Percentiles rank a stretch among this genome's conserved stretches.
phyloP scores from a whole-genome alignment of 1,140 invertebrate genomes.

The Drosophila varians region DNA sequence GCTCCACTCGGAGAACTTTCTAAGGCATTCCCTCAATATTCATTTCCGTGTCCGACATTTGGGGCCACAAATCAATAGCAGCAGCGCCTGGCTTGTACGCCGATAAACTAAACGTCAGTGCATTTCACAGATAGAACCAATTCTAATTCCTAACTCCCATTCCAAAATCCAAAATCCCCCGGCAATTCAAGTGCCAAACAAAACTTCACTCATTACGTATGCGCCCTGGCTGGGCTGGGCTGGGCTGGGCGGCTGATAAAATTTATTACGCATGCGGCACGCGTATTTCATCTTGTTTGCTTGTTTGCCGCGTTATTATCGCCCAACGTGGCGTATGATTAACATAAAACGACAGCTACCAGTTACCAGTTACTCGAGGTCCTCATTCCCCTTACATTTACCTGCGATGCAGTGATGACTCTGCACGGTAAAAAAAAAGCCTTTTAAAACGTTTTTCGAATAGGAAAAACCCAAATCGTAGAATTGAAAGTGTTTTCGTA shows the following conservation, averaged over 20 bases:
- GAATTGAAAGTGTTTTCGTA: too few species aligned
- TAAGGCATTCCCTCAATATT: slow-evolving; percentile 6
- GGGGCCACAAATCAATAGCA: slow-evolving; percentile 14
- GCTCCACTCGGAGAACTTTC: neutral
- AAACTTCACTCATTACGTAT: slow-evolving; percentile 37
- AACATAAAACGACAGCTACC: slow-evolving; percentile 71
- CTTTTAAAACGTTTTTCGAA: neutral
- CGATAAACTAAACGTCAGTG: slow-evolving; percentile 37
- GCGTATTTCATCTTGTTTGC: slow-evolving; percentile 81
- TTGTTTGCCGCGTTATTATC: slow-evolving; percentile 80
- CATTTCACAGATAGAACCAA: slow-evolving; percentile 38
- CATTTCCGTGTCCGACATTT: slow-evolving; percentile 8
- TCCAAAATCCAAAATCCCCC: slow-evolving; percentile 26
- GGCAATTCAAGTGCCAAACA: slow-evolving; percentile 47
- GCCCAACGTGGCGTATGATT: slow-evolving; percentile 80
- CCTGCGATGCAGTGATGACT: neutral
- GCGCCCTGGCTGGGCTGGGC: slow-evolving; percentile 16
- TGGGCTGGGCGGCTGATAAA: slow-evolving; percentile 52
- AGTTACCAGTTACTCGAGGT: slow-evolving; percentile 9
- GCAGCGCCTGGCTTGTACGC: slow-evolving; percentile 17
- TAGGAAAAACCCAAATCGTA: too few species aligned
- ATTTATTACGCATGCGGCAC: slow-evolving; percentile 79
- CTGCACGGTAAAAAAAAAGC: neutral
- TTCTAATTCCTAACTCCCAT: slow-evolving; percentile 21
- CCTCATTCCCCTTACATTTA: neutral